Evolutionary conservation across 1,140 invertebrate genomes (phyloP), one percentile per base, ranked within the genome.

Genomic region (Heterodera carotae): DNA sequence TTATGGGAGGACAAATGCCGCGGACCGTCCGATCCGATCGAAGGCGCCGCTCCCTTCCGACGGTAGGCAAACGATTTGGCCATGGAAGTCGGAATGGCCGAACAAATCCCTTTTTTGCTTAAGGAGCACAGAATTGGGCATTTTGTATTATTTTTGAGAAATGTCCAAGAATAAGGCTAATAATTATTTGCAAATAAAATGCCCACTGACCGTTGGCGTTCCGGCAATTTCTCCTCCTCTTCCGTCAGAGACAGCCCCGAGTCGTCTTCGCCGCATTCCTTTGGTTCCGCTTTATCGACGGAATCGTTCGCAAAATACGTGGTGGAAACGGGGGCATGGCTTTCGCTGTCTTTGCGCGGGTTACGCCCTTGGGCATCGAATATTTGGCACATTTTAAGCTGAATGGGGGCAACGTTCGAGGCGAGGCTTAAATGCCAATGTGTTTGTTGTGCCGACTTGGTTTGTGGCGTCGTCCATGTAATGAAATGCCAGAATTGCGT

Each of bases 401-500:
- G 64, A 56, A 69, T 77, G 34, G 27, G 22, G n/a, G 2, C 12
- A n/a, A n/a, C n/a, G n/a, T n/a, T n/a, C n/a, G n/a, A n/a, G n/a
- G 15, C 39, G 56, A 59, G 79, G 15, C 31, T 62, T 29, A n/a
- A n/a, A n/a, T n/a, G n/a, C 29, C 59, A 36, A 53, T n/a, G n/a
- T n/a, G 39, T 27, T 80, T 64, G 18, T 22, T 22, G 48, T 12
- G 5, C 48, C 48, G 15, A 56, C 72, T 56, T 78, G 59, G 53
- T 83, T 79, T 33, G 77, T 78, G 31, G 84, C 81, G 56, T 86
- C 84, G 73, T 85, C 83, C 34, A 69, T 76, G 69, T 86, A 85
- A 53, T 85, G 77, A 66, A 77, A 85, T 12, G 74, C 69, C 29
- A 86, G 78, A 1, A 86, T 53, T 5, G 85, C 84, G 22, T 86